A percentile compares a stretch with the other conserved stretches of the same genome.
These are phyloP conservation scores for Rhynchotus rufescens DNA, from an alignment of 2,797 vertebrate genomes.

Conservation along the genomic window DNA sequence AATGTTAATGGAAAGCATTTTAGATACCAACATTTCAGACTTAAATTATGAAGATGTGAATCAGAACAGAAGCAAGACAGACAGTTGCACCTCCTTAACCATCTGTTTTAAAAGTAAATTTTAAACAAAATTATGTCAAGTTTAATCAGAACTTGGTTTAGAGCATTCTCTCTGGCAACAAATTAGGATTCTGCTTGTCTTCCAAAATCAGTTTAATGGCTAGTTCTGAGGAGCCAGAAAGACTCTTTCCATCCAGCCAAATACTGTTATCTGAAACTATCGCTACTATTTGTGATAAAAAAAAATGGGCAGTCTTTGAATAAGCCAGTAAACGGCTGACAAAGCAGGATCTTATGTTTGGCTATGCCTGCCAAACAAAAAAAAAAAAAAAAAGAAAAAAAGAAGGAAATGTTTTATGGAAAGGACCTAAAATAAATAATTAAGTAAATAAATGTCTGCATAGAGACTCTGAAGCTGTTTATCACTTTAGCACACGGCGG, in stretches of 20 bases:
- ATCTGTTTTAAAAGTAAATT: slow-evolving; percentile 53
- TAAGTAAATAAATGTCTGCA: background rate
- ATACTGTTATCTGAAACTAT: background rate
- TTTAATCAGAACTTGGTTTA: slow-evolving; percentile 30
- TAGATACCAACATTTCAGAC: slow-evolving; percentile 12
- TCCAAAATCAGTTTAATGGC: background rate
- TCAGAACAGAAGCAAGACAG: slow-evolving; percentile 27
- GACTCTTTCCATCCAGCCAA: background rate
- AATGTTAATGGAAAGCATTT: slow-evolving; percentile 33
- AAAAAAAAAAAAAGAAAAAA: background rate
- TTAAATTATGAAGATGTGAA: slow-evolving; percentile 19
- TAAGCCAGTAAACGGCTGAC: background rate
- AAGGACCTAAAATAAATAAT: background rate
- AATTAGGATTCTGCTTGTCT: background rate
- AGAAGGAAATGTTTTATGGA: background rate
- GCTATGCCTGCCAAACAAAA: background rate
- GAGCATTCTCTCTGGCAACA: background rate
- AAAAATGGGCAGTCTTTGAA: slow-evolving; percentile 27
- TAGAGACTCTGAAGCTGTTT: background rate
- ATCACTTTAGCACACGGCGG: background rate
- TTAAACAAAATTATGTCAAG: slow-evolving; percentile 22
- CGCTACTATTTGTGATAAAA: background rate
- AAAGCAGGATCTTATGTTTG: background rate
- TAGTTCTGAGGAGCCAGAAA: background rate
- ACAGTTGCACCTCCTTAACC: slow-evolving; percentile 13